Conservation (phyloP, 2,797 vertebrate genomes). For the Lutjanus argentimaculatus region DNA sequence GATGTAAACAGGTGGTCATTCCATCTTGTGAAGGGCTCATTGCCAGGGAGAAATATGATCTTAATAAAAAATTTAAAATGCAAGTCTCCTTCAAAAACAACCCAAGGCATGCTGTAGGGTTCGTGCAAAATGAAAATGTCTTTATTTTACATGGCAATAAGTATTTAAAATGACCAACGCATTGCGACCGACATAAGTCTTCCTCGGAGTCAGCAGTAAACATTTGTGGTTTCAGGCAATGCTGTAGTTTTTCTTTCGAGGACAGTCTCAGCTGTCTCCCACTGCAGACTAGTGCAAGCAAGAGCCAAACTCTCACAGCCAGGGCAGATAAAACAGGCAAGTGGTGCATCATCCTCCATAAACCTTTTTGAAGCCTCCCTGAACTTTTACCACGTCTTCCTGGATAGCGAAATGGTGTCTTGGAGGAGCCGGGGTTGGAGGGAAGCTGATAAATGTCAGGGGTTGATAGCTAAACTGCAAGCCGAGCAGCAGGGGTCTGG, state of each 20-base stretch:
- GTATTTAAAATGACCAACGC: too few species aligned
- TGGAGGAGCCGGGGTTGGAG: constrained; percentile 42
- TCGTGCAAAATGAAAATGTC: too few species aligned
- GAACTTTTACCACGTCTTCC: constrained; percentile 44
- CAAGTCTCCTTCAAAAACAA: too few species aligned
- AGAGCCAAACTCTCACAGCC: constrained; percentile 19
- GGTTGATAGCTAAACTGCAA: constrained; percentile 72
- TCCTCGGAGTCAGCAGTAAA: not conserved
- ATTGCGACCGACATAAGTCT: too few species aligned
- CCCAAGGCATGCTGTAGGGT: too few species aligned
- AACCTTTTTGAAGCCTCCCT: constrained; percentile 34
- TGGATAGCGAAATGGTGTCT: constrained; percentile 20
- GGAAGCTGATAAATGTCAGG: constrained; percentile 77
- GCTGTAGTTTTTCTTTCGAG: not conserved
- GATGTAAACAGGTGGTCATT: not conserved
- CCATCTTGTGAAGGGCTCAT: too few species aligned
- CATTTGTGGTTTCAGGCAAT: not conserved
- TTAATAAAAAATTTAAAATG: too few species aligned
- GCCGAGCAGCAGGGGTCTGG: constrained; percentile 40
- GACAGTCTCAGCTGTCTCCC: not conserved
- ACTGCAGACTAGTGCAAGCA: not conserved
- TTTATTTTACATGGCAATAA: too few species aligned
- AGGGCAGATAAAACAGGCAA: constrained; percentile 22
- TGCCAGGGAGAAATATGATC: too few species aligned
- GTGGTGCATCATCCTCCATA: constrained; percentile 20